Evolutionary conservation across 2,888 invertebrate species (phyloP), one percentile per base, ranked within the genome.

Genomic region (Tolmerus cingulatus): DNA sequence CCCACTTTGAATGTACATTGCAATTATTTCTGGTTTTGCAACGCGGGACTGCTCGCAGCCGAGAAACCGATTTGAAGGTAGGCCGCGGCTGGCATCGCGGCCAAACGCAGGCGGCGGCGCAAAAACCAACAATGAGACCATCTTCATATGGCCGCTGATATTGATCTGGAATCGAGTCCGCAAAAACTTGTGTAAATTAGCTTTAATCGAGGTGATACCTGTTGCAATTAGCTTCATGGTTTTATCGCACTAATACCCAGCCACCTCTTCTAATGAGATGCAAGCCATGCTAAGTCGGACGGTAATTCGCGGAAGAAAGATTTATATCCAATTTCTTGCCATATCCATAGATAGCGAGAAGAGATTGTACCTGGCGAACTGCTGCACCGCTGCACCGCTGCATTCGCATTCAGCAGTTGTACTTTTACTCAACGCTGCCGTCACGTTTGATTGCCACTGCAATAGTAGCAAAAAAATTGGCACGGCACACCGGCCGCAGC

Each of bases 151-250:
- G 74, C 37, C 74, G 74, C 46, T 43, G 85, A 74, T 85, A 85
- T 85, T 46, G 85, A 85, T 85, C 85, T 85, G 40, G 74, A 74
- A 85, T 74, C 46, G 51, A 27, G 51, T 74, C 34, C n/a, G 74
- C 85, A 85, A 85, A 85, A 85, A 85, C 74, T 23, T 85, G 74
- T 85, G 85, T 85, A 85, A 85, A 85, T 85, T 85, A 85, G 85
- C 74, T 74, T 85, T 74, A 74, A 85, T 74, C 74, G 85, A 85
- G 74, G 74, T 85, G 85, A 85, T 85, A 85, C 85, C 85, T 74
- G 46, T 16, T 74, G 85, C 85, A 85, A 85, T 85, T 85, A 85
- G 85, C 74, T 85, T 46, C 85, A 46, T 46, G 46, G 74, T 85
- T 84, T 74, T 74, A 74, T 85, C 74, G 85, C 74, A 43, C 27